Evolutionary conservation across 2,888 invertebrate genomes (phyloP).

Genomic region (Sepioteuthis lessoniana): DNA sequence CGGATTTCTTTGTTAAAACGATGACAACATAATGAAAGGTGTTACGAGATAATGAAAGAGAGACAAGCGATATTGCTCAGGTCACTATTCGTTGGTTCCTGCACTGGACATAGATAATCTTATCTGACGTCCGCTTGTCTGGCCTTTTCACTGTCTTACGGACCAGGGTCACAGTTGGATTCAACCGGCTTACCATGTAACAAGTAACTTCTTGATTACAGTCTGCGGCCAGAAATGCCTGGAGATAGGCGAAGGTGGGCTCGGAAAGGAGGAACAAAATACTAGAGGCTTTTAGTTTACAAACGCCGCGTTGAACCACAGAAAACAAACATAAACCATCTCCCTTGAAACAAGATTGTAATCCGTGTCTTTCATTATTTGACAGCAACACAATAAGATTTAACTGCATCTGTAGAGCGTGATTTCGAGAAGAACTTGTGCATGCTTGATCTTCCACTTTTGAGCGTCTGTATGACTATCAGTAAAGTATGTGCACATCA

Average conservation of each 20-base stretch:
- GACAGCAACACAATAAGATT: not conserved
- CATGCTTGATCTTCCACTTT: not conserved
- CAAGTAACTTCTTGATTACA: slow-evolving; percentile 17
- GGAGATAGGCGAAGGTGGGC: not conserved
- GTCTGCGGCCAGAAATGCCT: no score
- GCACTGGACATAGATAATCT: not conserved
- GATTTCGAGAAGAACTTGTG: not conserved
- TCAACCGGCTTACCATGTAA: not conserved
- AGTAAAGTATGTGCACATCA: not conserved
- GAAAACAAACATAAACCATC: not conserved
- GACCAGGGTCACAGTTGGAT: not conserved
- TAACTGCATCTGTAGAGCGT: not conserved
- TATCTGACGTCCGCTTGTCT: not conserved
- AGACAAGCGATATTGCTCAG: not conserved
- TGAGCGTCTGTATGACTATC: not conserved
- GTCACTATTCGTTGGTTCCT: not conserved
- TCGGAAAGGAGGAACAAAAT: not conserved
- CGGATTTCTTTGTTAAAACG: not conserved
- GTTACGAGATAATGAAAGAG: not conserved
- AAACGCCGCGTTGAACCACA: not conserved
- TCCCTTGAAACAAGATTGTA: not conserved
- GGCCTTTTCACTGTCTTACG: not conserved
- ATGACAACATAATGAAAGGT: slow-evolving; percentile 9
- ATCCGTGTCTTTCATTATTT: not conserved
- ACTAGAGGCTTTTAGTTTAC: not conserved